Evolutionary conservation across 1,140 invertebrate species (phyloP).

Genomic region (Lucilia sericata): DNA sequence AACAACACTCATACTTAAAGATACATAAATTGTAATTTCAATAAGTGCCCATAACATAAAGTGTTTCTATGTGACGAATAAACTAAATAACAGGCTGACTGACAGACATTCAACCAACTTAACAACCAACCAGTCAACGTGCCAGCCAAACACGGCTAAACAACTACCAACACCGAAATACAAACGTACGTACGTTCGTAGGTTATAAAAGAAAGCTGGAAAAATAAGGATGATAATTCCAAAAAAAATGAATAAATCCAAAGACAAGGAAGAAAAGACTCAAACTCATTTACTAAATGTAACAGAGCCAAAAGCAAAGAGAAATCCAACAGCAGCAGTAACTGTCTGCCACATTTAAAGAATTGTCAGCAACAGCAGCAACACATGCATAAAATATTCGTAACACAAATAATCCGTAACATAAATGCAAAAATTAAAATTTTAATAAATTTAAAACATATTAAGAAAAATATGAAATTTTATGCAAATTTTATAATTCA

Average conservation of each 20-base stretch:
- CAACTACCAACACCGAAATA: not conserved
- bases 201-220: not conserved
- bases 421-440: not conserved
- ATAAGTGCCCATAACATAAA: slow-evolving; percentile 36
- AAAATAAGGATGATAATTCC: slow-evolving; percentile 5
- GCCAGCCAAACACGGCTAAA: not conserved
- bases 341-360: not conserved
- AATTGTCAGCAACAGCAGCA: not conserved
- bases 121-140: not conserved
- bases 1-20: no score
- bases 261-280: slow-evolving; percentile 3
- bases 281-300: slow-evolving; percentile 19
- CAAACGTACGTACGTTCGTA: not conserved
- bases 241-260: not conserved
- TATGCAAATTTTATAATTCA: no score
- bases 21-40: slow-evolving; percentile 41
- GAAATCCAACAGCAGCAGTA: not conserved
- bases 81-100: slow-evolving; percentile 17
- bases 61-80: slow-evolving; percentile 30
- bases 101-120: slow-evolving; percentile 7
- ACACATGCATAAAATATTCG: not conserved
- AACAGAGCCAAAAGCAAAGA: not conserved
- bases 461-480: no score
- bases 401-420: not conserved
- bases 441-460: no score